phyloP scores from a whole-genome alignment of 92 coral and sea anemone genomes.

The Blastomussa wellsi region DNA sequence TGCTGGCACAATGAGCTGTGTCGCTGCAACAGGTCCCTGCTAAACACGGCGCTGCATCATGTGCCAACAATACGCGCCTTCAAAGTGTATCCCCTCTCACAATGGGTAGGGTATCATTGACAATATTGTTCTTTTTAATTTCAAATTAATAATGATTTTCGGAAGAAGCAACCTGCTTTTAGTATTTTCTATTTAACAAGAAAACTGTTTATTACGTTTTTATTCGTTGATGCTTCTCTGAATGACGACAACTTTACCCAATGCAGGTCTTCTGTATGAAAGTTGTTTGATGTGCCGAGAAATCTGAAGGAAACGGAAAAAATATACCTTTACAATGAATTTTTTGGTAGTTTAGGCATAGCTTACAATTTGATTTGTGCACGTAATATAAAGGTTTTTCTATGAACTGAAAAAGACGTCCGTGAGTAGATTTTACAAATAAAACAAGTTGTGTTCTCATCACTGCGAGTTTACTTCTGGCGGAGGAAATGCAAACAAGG shows the following conservation, averaged over 20 bases:
- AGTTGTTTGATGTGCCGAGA: slow-evolving; percentile 37
- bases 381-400: neutral
- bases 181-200: neutral
- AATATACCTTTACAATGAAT: neutral
- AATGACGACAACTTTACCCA: slow-evolving; percentile 32
- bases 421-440: neutral
- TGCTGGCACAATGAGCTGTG: too few relatives aligned
- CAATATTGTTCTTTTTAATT: too few relatives aligned
- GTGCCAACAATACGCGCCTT: too few relatives aligned
- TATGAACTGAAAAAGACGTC: neutral
- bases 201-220: neutral
- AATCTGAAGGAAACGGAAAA: neutral
- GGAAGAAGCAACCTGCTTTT: neutral
- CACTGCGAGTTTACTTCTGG: slow-evolving; percentile 37
- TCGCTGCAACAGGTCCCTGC: too few relatives aligned
- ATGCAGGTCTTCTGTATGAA: slow-evolving; percentile 27
- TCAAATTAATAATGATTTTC: neutral
- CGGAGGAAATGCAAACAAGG: slow-evolving; percentile 72
- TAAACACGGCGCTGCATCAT: too few relatives aligned
- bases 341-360: neutral
- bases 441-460: neutral
- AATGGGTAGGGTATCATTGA: too few relatives aligned
- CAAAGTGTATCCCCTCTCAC: too few relatives aligned
- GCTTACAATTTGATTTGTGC: neutral
- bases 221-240: slow-evolving; percentile 11